These are phyloP conservation scores for Pelecanoides urinatrix DNA, from an alignment of 2,113 vertebrate genomes.

Conservation along the genomic window DNA sequence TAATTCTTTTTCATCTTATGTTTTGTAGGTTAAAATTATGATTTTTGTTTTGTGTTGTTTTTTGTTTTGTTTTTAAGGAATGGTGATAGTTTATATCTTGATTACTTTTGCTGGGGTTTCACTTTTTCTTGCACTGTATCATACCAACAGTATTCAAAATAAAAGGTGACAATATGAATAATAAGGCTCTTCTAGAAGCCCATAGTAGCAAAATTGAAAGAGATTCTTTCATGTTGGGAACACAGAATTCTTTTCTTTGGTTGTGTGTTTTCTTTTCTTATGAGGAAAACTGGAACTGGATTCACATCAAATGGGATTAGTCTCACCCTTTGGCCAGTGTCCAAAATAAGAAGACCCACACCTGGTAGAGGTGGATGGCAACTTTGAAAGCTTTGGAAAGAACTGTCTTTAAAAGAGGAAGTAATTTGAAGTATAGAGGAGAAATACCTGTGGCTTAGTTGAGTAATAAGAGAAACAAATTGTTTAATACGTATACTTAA, in stretches of 20 bases:
- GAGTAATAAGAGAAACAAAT: background rate
- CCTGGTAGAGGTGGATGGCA: background rate
- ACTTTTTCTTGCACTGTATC: background rate
- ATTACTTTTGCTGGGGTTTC: background rate
- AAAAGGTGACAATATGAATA: background rate
- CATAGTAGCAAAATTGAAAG: background rate
- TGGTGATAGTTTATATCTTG: background rate
- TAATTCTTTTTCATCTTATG: background rate
- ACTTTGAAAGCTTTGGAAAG: background rate
- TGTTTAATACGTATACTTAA: background rate
- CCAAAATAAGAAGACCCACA: background rate
- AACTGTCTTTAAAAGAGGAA: background rate
- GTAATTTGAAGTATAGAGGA: background rate
- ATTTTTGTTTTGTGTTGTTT: too few relatives aligned
- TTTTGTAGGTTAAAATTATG: background rate
- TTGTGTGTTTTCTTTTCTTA: background rate
- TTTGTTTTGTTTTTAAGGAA: background rate
- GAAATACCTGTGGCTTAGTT: background rate
- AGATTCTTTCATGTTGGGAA: background rate
- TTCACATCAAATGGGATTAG: background rate
- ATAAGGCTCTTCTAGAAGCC: background rate
- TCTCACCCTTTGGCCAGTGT: background rate
- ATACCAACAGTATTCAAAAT: background rate
- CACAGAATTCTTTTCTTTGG: background rate
- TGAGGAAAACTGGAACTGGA: background rate